phyloP scores from a whole-genome alignment of 2,888 invertebrate species.

The Arctia plantaginis region DNA sequence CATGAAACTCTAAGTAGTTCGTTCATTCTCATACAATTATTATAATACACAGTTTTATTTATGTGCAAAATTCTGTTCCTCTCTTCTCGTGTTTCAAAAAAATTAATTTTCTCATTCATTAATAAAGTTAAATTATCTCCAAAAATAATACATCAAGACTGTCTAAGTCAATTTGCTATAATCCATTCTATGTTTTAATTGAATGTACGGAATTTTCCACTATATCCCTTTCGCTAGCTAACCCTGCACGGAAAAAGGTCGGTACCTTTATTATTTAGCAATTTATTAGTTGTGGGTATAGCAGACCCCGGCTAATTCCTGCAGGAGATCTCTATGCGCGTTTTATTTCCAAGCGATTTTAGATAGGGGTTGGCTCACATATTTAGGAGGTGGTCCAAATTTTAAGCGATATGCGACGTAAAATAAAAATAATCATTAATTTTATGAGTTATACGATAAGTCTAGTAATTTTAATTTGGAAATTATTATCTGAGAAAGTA shows the following conservation, averaged over 20 bases:
- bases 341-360: slow-evolving; percentile 85
- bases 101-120: too few species aligned
- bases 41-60: too few species aligned
- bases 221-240: slow-evolving; percentile 10
- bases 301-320: slow-evolving; percentile 75
- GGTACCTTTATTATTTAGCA: slow-evolving; percentile 79
- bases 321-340: slow-evolving; percentile 73
- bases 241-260: slow-evolving; percentile 58
- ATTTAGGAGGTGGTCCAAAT: slow-evolving; percentile 41
- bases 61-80: too few species aligned
- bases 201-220: slow-evolving; percentile 12
- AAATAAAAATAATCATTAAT: neutral
- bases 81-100: too few species aligned
- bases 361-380: slow-evolving; percentile 76
- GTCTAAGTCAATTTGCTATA: neutral
- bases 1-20: too few species aligned
- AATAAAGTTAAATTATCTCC: too few species aligned
- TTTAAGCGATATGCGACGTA: slow-evolving; percentile 18
- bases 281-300: slow-evolving; percentile 79
- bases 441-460: neutral
- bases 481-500: too few species aligned
- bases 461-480: too few species aligned
- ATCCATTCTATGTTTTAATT: slow-evolving; percentile 4
- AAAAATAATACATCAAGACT: neutral
- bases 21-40: too few species aligned